Evolutionary conservation across 2,888 invertebrate species (phyloP).

Genomic region (Chaetoderma sp.): DNA sequence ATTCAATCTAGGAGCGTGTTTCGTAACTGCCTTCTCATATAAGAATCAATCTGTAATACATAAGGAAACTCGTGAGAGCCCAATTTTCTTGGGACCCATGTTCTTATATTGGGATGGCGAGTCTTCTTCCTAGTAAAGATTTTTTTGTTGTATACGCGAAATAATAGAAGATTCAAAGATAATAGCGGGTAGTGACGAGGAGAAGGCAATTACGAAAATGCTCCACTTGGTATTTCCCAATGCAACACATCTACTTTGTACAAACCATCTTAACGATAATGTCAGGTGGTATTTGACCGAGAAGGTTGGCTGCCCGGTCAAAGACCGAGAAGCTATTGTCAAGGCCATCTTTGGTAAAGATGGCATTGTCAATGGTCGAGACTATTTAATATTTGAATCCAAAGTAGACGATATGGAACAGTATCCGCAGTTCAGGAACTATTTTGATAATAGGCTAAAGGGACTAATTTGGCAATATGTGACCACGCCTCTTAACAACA

Average conservation of each 20-base stretch:
- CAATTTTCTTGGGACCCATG: slow-evolving; percentile 18
- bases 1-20: too few species aligned
- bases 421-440: background rate
- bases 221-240: slow-evolving; percentile 6
- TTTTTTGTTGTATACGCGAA: slow-evolving; percentile 17
- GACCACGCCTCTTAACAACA: background rate
- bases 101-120: slow-evolving; percentile 23
- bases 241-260: slow-evolving; percentile 4
- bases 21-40: too few species aligned
- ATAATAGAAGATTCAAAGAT: slow-evolving; percentile 1
- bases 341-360: background rate
- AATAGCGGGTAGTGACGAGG: slow-evolving; percentile 22
- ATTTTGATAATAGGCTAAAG: background rate
- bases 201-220: slow-evolving; percentile 19
- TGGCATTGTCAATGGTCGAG: background rate
- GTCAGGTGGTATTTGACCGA: slow-evolving; percentile 11
- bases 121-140: slow-evolving; percentile 12
- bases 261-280: slow-evolving; percentile 26
- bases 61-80: slow-evolving; percentile 6
- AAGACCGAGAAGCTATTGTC: slow-evolving; percentile 9
- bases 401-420: background rate
- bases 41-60: slow-evolving; percentile 2
- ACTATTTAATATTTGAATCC: background rate
- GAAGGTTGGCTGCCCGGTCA: slow-evolving; percentile 2
- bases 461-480: background rate